Evolutionary conservation across 2,113 vertebrate species (phyloP).

Genomic region (Eleginops maclovinus): DNA sequence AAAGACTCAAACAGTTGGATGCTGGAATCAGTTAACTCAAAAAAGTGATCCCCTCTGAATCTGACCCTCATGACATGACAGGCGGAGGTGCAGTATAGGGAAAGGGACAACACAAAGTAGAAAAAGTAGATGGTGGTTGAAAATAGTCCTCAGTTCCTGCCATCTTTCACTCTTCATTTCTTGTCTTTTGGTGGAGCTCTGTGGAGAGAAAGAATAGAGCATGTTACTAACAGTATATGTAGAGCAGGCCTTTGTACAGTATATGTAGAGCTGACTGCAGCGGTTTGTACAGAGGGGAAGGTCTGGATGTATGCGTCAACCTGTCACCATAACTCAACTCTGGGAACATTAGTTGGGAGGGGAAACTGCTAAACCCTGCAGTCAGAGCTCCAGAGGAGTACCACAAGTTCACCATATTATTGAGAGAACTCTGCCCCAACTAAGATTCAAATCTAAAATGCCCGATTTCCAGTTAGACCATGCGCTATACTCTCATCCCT

Average conservation of each 20-base stretch:
- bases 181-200: conserved; percentile 90
- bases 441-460: too few species aligned
- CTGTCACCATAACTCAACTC: background rate
- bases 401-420: too few species aligned
- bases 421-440: too few species aligned
- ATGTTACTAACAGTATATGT: background rate
- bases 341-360: background rate
- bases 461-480: too few species aligned
- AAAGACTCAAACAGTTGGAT: background rate
- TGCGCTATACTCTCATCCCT: too few species aligned
- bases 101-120: background rate
- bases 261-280: background rate
- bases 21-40: background rate
- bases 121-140: background rate
- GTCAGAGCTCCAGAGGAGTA: background rate
- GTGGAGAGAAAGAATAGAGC: conserved; percentile 11
- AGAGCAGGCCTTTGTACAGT: background rate
- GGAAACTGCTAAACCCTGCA: background rate
- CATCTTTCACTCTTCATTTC: conserved; percentile 74
- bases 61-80: background rate
- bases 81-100: background rate
- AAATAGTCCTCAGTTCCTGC: background rate
- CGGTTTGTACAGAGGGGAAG: too few species aligned
- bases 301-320: background rate
- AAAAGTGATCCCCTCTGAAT: background rate